Conservation (phyloP, 2,888 invertebrate species). For the Zygaena filipendulae region DNA sequence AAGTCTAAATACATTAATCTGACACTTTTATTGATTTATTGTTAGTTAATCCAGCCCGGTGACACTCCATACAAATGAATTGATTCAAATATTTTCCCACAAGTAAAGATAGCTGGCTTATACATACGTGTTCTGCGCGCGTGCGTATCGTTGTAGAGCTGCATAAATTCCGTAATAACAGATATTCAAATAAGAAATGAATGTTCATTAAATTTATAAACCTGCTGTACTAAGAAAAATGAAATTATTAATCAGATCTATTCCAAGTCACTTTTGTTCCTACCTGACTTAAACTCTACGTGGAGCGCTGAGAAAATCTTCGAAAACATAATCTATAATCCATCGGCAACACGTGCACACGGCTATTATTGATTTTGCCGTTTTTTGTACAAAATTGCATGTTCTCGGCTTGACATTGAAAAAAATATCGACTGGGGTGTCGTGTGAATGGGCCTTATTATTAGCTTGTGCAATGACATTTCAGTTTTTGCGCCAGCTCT, state of each 20-base stretch:
- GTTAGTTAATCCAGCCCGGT: no score
- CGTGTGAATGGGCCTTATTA: slow-evolving; percentile 63
- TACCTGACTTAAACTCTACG: slow-evolving; percentile 46
- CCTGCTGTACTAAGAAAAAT: no score
- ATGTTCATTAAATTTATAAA: no score
- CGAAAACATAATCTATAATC: slow-evolving; percentile 64
- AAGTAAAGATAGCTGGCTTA: no score
- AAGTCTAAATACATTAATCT: no score
- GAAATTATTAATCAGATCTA: slow-evolving; percentile 1
- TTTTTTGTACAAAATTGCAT: slow-evolving; percentile 66
- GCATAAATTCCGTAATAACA: no score
- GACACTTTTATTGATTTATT: no score
- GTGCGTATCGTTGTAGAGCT: no score
- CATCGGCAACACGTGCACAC: slow-evolving; percentile 63
- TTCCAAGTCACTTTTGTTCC: slow-evolving; percentile 26
- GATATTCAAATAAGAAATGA: no score
- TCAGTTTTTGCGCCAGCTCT: slow-evolving; percentile 41
- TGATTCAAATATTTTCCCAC: no score
- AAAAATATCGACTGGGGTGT: slow-evolving; percentile 47
- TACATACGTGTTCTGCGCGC: no score
- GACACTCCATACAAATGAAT: no score
- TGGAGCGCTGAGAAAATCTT: slow-evolving; percentile 58
- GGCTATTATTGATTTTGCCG: slow-evolving; percentile 65
- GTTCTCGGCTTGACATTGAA: slow-evolving; percentile 51
- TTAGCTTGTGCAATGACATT: slow-evolving; percentile 63